Percentiles rank a stretch among this genome's conserved stretches.
phyloP scores from a whole-genome alignment of 2,113 vertebrate genomes.

The Tor tambroides region DNA sequence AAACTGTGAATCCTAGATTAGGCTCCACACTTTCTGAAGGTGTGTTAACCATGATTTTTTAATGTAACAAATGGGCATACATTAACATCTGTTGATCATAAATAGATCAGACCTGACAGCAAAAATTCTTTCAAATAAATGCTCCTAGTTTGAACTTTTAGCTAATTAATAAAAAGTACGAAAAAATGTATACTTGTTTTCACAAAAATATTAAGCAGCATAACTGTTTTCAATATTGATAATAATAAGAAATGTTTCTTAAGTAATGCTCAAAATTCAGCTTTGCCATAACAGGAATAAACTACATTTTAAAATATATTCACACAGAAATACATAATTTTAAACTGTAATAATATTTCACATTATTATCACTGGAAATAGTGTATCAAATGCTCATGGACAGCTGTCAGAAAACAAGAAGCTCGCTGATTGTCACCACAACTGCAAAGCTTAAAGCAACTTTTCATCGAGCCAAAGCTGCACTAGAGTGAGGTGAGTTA shows the following conservation, averaged over 20 bases:
- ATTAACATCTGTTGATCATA: too few species aligned
- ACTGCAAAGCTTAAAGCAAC: background rate
- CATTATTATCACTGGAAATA: background rate
- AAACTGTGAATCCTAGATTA: background rate
- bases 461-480: background rate
- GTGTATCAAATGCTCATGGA: background rate
- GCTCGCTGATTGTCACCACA: background rate
- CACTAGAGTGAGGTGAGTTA: background rate
- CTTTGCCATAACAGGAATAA: background rate
- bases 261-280: background rate
- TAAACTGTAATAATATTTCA: too few species aligned
- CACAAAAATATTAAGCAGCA: background rate
- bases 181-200: background rate
- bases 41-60: background rate
- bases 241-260: background rate
- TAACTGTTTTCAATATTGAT: background rate
- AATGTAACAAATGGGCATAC: background rate
- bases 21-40: background rate
- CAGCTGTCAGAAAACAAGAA: background rate
- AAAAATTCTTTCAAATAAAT: too few species aligned
- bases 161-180: too few species aligned
- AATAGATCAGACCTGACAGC: background rate
- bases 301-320: background rate
- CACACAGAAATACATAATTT: too few species aligned
- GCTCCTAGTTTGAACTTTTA: too few species aligned